A percentile compares a stretch with the other conserved stretches of the same genome.
Conservation (phyloP, 2,113 vertebrate genomes). For the Cynocephalus volans region DNA sequence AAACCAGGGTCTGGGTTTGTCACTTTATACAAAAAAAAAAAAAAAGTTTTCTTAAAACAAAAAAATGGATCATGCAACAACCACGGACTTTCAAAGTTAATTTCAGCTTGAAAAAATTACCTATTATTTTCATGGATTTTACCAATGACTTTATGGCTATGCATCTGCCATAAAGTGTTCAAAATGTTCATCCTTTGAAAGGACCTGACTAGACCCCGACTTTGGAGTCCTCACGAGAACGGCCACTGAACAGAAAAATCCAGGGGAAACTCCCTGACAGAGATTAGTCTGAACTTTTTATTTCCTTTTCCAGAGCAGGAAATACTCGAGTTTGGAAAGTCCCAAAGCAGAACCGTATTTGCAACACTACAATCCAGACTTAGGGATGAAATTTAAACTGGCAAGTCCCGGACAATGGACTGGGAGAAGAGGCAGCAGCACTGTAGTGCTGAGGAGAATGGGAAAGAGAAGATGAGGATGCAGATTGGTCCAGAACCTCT, state of each 20-base stretch:
- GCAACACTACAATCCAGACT: not conserved
- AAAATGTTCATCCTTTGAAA: not conserved
- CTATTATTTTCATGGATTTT: constrained; percentile 13
- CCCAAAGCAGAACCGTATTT: constrained; percentile 36
- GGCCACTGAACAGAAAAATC: constrained; percentile 61
- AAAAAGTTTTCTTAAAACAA: constrained; percentile 48
- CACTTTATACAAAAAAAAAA: constrained; percentile 48
- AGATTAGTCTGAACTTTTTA: constrained; percentile 44
- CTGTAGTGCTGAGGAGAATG: not conserved
- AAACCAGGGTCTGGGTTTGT: constrained; percentile 4
- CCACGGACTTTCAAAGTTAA: constrained; percentile 36
- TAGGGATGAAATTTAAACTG: not conserved
- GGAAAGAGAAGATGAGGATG: not conserved
- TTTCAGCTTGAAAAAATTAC: not conserved
- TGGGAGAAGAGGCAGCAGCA: not conserved
- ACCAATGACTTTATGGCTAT: not conserved
- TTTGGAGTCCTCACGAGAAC: not conserved
- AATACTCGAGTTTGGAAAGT: constrained; percentile 70
- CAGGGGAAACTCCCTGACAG: constrained; percentile 61
- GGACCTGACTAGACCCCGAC: not conserved
- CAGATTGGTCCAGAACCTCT: not conserved
- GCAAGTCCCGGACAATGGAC: not conserved
- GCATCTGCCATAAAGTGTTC: constrained; percentile 6
- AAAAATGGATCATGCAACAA: constrained; percentile 49
- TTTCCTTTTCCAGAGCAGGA: constrained; percentile 68